These are phyloP conservation scores for Augochlora pura DNA, from an alignment of 1,140 invertebrate species.

Conservation along the genomic window DNA sequence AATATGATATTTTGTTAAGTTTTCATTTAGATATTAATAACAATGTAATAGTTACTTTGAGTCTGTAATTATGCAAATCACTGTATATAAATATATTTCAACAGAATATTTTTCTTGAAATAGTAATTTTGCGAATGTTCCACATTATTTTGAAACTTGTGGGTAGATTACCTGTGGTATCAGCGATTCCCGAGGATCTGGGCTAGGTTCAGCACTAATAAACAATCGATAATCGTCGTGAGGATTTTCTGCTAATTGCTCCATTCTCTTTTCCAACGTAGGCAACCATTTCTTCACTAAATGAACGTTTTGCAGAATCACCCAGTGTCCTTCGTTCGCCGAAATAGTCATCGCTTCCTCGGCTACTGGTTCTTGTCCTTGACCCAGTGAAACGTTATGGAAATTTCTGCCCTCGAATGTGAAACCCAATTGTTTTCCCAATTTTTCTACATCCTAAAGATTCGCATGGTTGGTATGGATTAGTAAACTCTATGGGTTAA, in stretches of 20 bases:
- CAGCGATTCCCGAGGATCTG: slow-evolving; percentile 82
- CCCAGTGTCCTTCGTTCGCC: slow-evolving; percentile 92
- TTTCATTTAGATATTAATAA: too few relatives aligned
- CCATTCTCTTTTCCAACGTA: slow-evolving; percentile 94
- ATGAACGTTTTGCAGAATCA: slow-evolving; percentile 95
- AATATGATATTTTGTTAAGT: too few relatives aligned
- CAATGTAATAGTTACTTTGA: too few relatives aligned
- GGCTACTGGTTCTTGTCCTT: slow-evolving; percentile 95
- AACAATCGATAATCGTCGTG: slow-evolving; percentile 83
- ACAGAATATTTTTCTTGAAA: too few relatives aligned
- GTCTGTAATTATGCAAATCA: too few relatives aligned
- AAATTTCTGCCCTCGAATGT: slow-evolving; percentile 91
- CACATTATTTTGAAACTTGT: too few relatives aligned
- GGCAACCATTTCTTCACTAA: slow-evolving; percentile 94
- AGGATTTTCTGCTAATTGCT: slow-evolving; percentile 86
- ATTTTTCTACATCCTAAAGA: slow-evolving; percentile 87
- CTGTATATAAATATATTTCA: too few relatives aligned
- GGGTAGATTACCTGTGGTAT: slow-evolving; percentile 82
- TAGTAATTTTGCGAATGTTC: too few relatives aligned
- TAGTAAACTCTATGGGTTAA: too few relatives aligned
- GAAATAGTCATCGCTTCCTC: slow-evolving; percentile 92
- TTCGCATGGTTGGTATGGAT: neutral
- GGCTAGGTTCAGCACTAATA: slow-evolving; percentile 86
- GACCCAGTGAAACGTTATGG: slow-evolving; percentile 96
- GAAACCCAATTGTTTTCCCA: slow-evolving; percentile 90